Evolutionary conservation across 2,113 vertebrate genomes (phyloP).

Genomic region (Mixornis gularis): DNA sequence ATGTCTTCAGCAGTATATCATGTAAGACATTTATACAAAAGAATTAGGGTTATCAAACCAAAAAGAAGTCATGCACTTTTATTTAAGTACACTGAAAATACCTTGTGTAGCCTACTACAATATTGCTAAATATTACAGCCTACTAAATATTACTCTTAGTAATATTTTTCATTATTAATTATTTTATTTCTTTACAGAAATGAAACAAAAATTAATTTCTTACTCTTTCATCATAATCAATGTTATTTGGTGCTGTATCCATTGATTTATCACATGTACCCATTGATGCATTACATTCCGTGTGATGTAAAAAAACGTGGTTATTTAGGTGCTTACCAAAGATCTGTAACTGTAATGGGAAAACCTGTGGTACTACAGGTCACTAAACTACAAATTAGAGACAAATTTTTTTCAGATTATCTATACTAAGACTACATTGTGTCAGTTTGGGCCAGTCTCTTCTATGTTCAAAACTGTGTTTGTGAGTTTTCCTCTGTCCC

Average conservation of each 20-base stretch:
- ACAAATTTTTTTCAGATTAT: neutral
- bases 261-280: neutral
- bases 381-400: neutral
- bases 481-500: neutral
- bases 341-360: neutral
- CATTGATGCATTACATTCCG: neutral
- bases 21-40: neutral
- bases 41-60: neutral
- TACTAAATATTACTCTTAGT: neutral
- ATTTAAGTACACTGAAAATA: neutral
- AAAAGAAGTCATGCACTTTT: neutral
- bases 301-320: neutral
- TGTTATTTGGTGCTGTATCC: neutral
- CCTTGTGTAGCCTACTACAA: neutral
- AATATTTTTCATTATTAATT: neutral
- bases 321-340: neutral
- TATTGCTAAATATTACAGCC: too few relatives aligned
- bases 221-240: neutral
- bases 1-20: neutral
- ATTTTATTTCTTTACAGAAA: neutral
- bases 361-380: neutral
- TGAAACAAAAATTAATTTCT: neutral
- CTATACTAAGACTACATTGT: fast-evolving
- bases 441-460: neutral
- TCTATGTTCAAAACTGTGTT: neutral